Evolutionary conservation across 2,888 invertebrate genomes (phyloP).

Genomic region (Eupithecia inturbata): DNA sequence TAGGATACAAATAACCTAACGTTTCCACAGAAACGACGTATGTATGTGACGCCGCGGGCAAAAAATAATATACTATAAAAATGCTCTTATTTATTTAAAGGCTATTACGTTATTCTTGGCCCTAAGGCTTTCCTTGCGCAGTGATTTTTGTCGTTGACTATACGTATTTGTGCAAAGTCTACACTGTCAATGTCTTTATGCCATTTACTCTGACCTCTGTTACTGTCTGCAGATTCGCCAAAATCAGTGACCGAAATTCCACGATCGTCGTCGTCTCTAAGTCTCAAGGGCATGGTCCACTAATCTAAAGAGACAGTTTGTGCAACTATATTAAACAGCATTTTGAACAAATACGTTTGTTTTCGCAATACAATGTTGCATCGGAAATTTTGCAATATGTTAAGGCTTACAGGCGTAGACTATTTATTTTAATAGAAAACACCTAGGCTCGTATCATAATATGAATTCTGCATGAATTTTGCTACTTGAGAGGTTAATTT

Average conservation of each 20-base stretch:
- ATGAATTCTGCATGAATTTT: conserved; percentile 5
- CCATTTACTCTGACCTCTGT: neutral
- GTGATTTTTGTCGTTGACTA: neutral
- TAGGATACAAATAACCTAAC: neutral
- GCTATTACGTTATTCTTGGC: too few species aligned
- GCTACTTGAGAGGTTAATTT: neutral
- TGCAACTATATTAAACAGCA: conserved; percentile 39
- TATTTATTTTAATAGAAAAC: conserved; percentile 13
- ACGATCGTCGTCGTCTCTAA: conserved; percentile 12
- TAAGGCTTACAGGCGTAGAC: conserved; percentile 1
- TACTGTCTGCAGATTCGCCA: neutral
- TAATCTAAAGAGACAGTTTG: conserved; percentile 38
- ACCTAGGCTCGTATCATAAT: neutral
- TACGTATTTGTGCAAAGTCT: neutral
- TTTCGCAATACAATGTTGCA: conserved; percentile 35
- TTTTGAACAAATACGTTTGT: conserved; percentile 39
- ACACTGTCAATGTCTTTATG: neutral
- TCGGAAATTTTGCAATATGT: conserved; percentile 30
- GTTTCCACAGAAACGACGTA: neutral
- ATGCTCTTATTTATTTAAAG: too few species aligned
- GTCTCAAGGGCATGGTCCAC: conserved; percentile 32
- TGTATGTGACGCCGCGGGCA: too few species aligned
- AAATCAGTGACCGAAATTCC: neutral
- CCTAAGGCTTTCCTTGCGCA: neutral
- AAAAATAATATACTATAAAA: too few species aligned